Evolutionary conservation across 2,797 vertebrate genomes (phyloP).

Genomic region (Ctenopoma kingsleyae): DNA sequence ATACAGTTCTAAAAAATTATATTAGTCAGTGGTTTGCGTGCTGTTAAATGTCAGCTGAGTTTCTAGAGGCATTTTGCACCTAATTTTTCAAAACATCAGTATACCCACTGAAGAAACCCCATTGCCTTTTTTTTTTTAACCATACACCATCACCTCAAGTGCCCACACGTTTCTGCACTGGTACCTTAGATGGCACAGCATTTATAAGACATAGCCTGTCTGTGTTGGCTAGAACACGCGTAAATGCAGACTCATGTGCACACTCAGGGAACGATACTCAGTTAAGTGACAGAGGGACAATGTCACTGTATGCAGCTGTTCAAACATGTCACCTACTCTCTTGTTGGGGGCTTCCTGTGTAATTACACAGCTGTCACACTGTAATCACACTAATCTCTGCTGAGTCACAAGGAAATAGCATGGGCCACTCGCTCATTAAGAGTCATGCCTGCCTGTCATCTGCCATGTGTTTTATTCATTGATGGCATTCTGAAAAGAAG

Average conservation of each 20-base stretch:
- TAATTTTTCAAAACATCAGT: neutral
- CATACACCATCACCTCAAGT: neutral
- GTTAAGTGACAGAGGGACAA: slow-evolving; percentile 47
- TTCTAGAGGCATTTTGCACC: neutral
- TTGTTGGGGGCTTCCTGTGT: slow-evolving; percentile 66
- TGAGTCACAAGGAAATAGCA: slow-evolving; percentile 67
- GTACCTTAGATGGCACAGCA: neutral
- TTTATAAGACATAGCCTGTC: slow-evolving; percentile 11
- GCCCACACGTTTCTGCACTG: neutral
- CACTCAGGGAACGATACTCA: slow-evolving; percentile 20
- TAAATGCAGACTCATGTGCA: slow-evolving; percentile 35
- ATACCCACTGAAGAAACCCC: no score
- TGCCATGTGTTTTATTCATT: slow-evolving; percentile 26
- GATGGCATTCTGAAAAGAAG: slow-evolving; percentile 10
- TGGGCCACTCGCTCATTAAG: slow-evolving; percentile 62
- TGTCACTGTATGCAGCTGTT: slow-evolving; percentile 71
- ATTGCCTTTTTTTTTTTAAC: neutral
- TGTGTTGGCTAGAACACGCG: slow-evolving; percentile 8
- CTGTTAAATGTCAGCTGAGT: neutral
- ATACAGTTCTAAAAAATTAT: neutral
- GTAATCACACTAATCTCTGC: slow-evolving; percentile 75
- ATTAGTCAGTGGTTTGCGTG: fast-evolving
- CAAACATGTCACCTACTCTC: slow-evolving; percentile 66
- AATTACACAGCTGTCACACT: slow-evolving; percentile 80
- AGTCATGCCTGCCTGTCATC: slow-evolving; percentile 58